phyloP scores from a whole-genome alignment of 2,113 vertebrate genomes.

The Excalfactoria chinensis region DNA sequence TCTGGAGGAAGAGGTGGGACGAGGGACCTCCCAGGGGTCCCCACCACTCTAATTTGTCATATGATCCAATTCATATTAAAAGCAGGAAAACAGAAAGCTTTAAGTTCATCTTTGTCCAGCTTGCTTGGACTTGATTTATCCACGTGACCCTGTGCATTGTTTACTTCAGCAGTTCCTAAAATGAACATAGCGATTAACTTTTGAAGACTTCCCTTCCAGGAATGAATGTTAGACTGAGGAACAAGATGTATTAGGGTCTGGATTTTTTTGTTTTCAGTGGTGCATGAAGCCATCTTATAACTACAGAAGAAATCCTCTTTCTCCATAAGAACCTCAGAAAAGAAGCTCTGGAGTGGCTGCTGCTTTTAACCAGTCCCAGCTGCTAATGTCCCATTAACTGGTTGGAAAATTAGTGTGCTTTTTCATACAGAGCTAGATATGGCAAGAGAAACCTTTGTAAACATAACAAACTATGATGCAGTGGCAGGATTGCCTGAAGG shows the following conservation, averaged over 20 bases:
- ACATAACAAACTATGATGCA: background rate
- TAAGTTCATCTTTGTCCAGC: background rate
- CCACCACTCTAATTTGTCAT: background rate
- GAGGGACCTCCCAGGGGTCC: background rate
- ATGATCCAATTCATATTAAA: background rate
- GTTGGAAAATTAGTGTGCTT: background rate
- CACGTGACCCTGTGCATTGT: background rate
- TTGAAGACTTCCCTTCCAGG: background rate
- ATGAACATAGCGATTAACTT: background rate
- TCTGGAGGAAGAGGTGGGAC: background rate
- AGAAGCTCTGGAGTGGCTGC: background rate
- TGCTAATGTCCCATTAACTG: background rate
- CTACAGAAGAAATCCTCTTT: background rate
- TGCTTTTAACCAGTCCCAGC: background rate
- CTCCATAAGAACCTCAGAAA: background rate
- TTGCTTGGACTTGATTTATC: background rate
- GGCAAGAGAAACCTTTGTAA: background rate
- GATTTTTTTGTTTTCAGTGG: background rate
- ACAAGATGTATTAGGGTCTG: background rate
- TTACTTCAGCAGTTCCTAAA: background rate
- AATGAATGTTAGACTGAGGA: background rate
- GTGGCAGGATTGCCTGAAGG: background rate
- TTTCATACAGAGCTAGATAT: background rate
- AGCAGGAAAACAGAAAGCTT: background rate
- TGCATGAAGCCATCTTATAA: background rate